A percentile compares a stretch with the other conserved stretches of the same genome.
Evolutionary conservation across 2,113 vertebrate genomes (phyloP).

Genomic region (Gobiocypris rarus): DNA sequence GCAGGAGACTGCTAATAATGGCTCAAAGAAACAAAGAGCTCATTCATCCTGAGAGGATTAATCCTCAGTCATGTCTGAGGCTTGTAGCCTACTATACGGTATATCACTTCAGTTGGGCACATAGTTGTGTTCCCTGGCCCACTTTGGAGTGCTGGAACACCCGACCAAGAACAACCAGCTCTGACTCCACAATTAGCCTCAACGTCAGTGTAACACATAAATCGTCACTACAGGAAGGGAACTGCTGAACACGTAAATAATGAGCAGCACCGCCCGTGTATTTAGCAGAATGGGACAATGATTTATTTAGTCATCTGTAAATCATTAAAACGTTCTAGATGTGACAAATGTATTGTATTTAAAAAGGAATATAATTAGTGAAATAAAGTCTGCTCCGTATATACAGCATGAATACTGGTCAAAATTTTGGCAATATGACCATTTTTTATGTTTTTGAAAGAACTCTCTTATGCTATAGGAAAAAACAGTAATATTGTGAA

Average conservation of each 20-base stretch:
- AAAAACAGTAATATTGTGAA: too few species aligned
- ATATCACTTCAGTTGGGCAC: neutral
- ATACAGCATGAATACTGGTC: too few species aligned
- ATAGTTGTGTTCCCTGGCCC: slow-evolving; percentile 24
- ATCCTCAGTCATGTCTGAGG: neutral
- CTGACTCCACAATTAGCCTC: neutral
- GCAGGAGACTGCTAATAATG: slow-evolving; percentile 34
- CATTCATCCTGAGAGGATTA: slow-evolving; percentile 36
- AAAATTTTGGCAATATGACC: too few species aligned
- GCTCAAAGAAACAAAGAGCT: slow-evolving; percentile 37
- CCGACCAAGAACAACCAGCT: neutral
- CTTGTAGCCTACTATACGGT: neutral
- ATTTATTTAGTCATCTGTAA: slow-evolving; percentile 1
- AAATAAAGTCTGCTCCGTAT: too few species aligned
- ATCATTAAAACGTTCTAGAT: neutral
- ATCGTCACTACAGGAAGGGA: neutral
- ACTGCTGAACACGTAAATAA: neutral
- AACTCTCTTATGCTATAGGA: too few species aligned
- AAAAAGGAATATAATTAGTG: neutral
- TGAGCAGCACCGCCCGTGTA: neutral
- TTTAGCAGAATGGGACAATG: slow-evolving; percentile 9
- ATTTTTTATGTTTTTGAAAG: too few species aligned
- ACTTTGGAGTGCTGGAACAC: neutral
- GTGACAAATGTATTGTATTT: neutral
- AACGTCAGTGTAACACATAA: neutral